Evolutionary conservation across 2,888 invertebrate species (phyloP).

Genomic region (Sipha maydis): DNA sequence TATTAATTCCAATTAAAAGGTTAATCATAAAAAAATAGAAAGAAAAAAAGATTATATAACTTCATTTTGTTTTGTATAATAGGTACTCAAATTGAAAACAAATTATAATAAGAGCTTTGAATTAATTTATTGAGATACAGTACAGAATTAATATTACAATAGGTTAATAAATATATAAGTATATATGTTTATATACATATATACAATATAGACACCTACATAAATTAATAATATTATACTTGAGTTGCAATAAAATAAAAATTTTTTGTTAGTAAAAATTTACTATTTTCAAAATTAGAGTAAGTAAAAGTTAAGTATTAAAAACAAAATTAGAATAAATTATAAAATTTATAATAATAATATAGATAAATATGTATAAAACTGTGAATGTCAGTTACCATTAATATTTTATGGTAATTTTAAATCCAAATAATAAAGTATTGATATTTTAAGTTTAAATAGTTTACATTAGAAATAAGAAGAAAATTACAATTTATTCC

Average conservation of each 20-base stretch:
- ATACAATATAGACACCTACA: not conserved
- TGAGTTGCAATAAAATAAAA: not conserved
- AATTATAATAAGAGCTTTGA: constrained; percentile 14
- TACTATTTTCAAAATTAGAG: not conserved
- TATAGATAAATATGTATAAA: not conserved
- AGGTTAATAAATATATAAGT: not conserved
- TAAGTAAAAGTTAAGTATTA: not conserved
- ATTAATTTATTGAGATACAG: constrained; percentile 28
- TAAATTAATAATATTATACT: not conserved
- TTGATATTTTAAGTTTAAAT: no score
- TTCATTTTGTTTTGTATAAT: not conserved
- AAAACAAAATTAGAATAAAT: constrained; percentile 17
- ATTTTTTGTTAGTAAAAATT: constrained; percentile 1
- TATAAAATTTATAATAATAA: not conserved
- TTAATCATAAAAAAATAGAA: no score
- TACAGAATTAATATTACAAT: constrained; percentile 3
- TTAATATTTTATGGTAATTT: not conserved
- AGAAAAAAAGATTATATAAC: not conserved
- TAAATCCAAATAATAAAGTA: no score
- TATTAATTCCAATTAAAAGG: no score
- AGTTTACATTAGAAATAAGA: no score
- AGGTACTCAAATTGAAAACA: not conserved
- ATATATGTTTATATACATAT: not conserved
- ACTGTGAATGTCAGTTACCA: not conserved
- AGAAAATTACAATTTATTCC: no score